Evolutionary conservation across 2,888 invertebrate species (phyloP).

Genomic region (Drosophila pegasa): DNA sequence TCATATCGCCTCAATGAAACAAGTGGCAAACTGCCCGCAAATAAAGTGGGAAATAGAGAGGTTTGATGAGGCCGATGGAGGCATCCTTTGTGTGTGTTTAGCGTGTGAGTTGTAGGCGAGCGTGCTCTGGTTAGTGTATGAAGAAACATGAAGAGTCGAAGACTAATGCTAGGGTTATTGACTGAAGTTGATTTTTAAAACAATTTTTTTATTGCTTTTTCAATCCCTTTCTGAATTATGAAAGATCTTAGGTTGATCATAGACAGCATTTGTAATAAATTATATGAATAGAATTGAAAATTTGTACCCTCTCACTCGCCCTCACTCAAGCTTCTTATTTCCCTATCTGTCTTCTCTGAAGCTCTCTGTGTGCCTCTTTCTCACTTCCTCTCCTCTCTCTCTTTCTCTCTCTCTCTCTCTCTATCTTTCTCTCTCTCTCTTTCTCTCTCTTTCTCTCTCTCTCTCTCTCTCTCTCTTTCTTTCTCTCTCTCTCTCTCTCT

Average conservation of each 20-base stretch:
- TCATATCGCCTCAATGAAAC: conserved; percentile 53
- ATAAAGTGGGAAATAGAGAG: background rate
- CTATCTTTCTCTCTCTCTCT: background rate
- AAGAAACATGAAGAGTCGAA: too few relatives aligned
- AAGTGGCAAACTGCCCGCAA: conserved; percentile 3
- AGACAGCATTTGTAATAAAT: background rate
- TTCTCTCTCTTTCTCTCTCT: background rate
- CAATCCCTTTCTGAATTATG: background rate
- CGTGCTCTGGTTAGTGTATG: conserved; percentile 3
- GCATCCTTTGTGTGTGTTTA: conserved; percentile 3
- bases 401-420: background rate
- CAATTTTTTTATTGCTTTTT: too few relatives aligned
- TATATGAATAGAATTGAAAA: too few relatives aligned
- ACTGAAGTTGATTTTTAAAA: background rate
- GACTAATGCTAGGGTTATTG: background rate
- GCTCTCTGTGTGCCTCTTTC: background rate
- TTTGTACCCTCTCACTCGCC: background rate
- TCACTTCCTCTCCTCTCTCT: background rate
- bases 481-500: too few relatives aligned
- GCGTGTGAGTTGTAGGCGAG: background rate
- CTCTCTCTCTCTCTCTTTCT: background rate
- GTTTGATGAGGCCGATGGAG: background rate
- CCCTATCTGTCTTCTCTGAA: background rate
- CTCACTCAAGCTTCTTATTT: background rate
- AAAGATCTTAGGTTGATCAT: too few relatives aligned